Percentiles rank a stretch among this genome's conserved stretches.
Evolutionary conservation across 2,888 invertebrate species (phyloP).

Genomic region (Cerastoderma edule): DNA sequence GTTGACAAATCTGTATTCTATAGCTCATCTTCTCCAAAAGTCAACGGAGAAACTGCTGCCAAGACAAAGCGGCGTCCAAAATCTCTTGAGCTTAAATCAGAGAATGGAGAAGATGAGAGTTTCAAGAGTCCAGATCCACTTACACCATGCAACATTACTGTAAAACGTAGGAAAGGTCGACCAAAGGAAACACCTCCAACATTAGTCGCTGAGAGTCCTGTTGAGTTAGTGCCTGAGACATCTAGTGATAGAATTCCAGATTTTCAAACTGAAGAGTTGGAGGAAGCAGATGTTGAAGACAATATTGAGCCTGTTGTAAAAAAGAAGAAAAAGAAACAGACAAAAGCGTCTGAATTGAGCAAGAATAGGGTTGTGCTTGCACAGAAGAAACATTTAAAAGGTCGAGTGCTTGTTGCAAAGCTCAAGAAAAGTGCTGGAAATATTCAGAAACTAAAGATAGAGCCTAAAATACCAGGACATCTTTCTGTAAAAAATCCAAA

Average conservation of each 20-base stretch:
- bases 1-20: conserved; percentile 11
- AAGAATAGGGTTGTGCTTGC: too few species aligned
- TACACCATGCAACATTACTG: conserved; percentile 54
- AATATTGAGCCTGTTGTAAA: conserved; percentile 1
- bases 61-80: conserved; percentile 57
- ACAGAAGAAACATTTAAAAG: conserved; percentile 8
- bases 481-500: too few species aligned
- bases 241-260: background rate
- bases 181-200: conserved; percentile 61
- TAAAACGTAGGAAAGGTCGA: conserved; percentile 54
- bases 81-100: conserved; percentile 47
- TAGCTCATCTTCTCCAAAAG: background rate
- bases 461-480: background rate
- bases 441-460: background rate
- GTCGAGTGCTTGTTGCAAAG: background rate
- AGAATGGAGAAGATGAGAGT: conserved; percentile 56
- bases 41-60: conserved; percentile 11
- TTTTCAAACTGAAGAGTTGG: conserved; percentile 8
- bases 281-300: conserved; percentile 8
- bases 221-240: conserved; percentile 11
- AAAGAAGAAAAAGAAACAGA: background rate
- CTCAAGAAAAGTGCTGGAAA: background rate
- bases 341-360: background rate
- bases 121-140: conserved; percentile 58
- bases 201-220: conserved; percentile 46